Evolutionary conservation across 2,888 invertebrate species (phyloP), one percentile per base, ranked within the genome.

Genomic region (Linnaemya tessellans): DNA sequence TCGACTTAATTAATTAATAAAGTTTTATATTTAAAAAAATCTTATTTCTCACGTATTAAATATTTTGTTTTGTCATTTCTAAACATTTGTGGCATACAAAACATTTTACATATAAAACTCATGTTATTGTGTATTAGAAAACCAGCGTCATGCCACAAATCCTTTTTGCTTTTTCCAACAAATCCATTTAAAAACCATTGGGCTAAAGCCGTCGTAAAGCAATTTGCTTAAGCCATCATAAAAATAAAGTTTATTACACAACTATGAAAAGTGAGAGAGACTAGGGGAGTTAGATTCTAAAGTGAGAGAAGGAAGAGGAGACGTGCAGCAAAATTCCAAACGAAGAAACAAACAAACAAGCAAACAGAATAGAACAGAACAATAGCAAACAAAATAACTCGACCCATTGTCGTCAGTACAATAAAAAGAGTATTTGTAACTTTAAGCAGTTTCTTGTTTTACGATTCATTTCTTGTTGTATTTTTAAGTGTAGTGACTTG

Each of bases 211-310:
- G 58, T 62, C 41, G 77, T 84, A 62, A 85, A 81, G 75, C 79
- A 79, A 81, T 85, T 79, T 82, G 70, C 64, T 79, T 82, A 85
- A 85, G 81, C 85, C 85, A 64, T 82, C 85, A 75, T 85, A 85
- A 85, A 85, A 78, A 62, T 85, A 74, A 82, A 82, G 68, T 85
- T 85, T 85, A 79, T 82, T 81, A 64, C 85, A 56, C 64, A 81
- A 78, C 77, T 38, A 56, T 20, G 35, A 70, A 41, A 25, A n/a
- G 49, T 22, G 20, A 15, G 56, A 15, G 62, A 35, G 22, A n/a
- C n/a, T 15, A 22, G 25, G 15, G 56, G 9, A 22, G 1, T 11
- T 8, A 1, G 20, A 25, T 1, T 13, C 35, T n/a, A 65, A 38
- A 38, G 10, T 3, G 30, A 35, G 20, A 8, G 10, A n/a, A 51